These are phyloP conservation scores for Orthonychiurus folsomi DNA, from an alignment of 2,888 invertebrate species.

Conservation along the genomic window DNA sequence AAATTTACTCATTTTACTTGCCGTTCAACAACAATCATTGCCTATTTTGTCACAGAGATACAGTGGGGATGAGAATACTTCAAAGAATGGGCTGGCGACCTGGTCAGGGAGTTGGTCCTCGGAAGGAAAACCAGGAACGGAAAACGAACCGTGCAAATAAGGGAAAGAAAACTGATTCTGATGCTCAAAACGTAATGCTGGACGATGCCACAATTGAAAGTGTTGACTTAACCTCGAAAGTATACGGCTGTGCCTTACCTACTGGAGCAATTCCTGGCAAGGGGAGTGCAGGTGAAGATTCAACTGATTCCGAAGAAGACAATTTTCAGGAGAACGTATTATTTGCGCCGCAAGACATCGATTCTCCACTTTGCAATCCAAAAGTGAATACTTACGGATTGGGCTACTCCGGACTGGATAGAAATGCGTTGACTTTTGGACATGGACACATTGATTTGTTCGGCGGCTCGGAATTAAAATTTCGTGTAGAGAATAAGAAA, in stretches of 20 bases:
- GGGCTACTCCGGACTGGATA: slow-evolving; percentile 64
- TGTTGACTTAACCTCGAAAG: slow-evolving; percentile 41
- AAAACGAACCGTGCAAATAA: slow-evolving; percentile 36
- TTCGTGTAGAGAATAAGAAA: slow-evolving; percentile 56
- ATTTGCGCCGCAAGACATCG: slow-evolving; percentile 73
- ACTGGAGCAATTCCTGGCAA: slow-evolving; percentile 17
- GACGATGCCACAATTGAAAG: slow-evolving; percentile 2
- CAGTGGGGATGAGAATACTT: slow-evolving; percentile 75
- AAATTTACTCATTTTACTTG: neutral
- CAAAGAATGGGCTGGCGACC: slow-evolving; percentile 87
- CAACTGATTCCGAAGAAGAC: slow-evolving; percentile 48
- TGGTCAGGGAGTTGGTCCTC: slow-evolving; percentile 72
- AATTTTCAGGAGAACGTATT: slow-evolving; percentile 40
- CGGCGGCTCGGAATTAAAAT: slow-evolving; percentile 48
- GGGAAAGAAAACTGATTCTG: slow-evolving; percentile 5
- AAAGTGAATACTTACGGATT: slow-evolving; percentile 76
- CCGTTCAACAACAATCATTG: neutral
- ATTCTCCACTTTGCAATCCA: slow-evolving; percentile 58
- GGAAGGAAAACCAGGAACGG: slow-evolving; percentile 47
- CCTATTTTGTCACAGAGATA: slow-evolving; percentile 54
- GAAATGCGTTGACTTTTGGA: slow-evolving; percentile 52
- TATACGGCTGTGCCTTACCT: slow-evolving; percentile 48
- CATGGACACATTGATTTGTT: slow-evolving; percentile 45
- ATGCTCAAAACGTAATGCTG: slow-evolving; percentile 7
- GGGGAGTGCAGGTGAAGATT: slow-evolving; percentile 45